Conservation (phyloP, 1,140 invertebrate genomes). For the Ladona fulva region DNA sequence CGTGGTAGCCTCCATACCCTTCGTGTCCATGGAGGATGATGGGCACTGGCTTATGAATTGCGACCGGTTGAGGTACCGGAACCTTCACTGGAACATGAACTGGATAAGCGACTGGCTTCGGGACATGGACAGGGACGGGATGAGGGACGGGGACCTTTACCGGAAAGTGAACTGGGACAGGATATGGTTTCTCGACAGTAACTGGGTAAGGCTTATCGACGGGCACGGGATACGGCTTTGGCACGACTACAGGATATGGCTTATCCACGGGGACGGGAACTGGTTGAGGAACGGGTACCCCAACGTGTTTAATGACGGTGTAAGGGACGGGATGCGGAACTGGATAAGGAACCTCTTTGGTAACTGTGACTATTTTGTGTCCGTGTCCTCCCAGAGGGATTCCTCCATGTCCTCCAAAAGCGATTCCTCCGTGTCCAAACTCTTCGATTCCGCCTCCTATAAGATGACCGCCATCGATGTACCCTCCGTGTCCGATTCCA, state of each 20-base stretch:
- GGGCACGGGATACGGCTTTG: background rate
- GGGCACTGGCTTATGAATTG: background rate
- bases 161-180: conserved; percentile 20
- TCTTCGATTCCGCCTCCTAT: background rate
- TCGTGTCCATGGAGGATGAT: background rate
- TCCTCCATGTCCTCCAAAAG: background rate
- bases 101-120: conserved; percentile 15
- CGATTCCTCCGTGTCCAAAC: background rate
- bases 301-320: background rate
- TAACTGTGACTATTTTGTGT: background rate
- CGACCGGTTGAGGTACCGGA: background rate
- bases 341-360: background rate
- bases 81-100: background rate
- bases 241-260: background rate
- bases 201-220: conserved; percentile 20
- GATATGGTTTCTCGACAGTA: conserved; percentile 17
- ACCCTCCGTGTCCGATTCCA: background rate
- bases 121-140: conserved; percentile 15
- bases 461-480: background rate
- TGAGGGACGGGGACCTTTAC: conserved; percentile 18
- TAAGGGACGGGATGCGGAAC: background rate
- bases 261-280: background rate
- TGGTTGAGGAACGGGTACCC: background rate
- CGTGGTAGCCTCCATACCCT: background rate
- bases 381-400: background rate